These are phyloP conservation scores for Sebastes hopkinsi DNA, from an alignment of 2,797 vertebrate species.

Conservation along the genomic window DNA sequence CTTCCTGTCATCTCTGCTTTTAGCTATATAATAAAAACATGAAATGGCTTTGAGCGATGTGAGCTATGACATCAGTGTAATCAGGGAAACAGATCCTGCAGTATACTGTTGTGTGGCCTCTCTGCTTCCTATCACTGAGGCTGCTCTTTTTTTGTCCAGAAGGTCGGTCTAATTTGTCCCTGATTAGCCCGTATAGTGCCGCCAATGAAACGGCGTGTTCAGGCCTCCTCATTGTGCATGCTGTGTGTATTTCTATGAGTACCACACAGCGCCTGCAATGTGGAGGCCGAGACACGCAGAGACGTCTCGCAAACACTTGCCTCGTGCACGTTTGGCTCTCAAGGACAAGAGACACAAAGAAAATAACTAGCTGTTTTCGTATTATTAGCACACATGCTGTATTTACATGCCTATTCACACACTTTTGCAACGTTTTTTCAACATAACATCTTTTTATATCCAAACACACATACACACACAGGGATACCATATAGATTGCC, in stretches of 20 bases:
- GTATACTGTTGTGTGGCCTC: not conserved
- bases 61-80: not conserved
- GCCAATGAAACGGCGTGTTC: constrained; percentile 19
- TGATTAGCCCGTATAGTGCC: constrained; percentile 1
- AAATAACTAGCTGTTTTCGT: not conserved
- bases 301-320: not conserved
- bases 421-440: not conserved
- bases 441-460: not conserved
- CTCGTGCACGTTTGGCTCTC: not conserved
- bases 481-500: not conserved
- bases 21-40: not conserved
- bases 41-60: not conserved
- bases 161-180: not conserved
- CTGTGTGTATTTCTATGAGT: constrained; percentile 85
- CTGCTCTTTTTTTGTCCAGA: not conserved
- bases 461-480: not conserved
- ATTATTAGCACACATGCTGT: not conserved
- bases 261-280: constrained; percentile 91
- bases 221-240: constrained; percentile 91
- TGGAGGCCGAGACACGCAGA: constrained; percentile 83
- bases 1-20: not conserved
- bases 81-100: not conserved
- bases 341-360: not conserved
- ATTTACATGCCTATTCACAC: not conserved
- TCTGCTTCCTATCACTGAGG: not conserved